These are phyloP conservation scores for Cecropterus lyciades DNA, from an alignment of 1,140 invertebrate genomes.

Conservation along the genomic window DNA sequence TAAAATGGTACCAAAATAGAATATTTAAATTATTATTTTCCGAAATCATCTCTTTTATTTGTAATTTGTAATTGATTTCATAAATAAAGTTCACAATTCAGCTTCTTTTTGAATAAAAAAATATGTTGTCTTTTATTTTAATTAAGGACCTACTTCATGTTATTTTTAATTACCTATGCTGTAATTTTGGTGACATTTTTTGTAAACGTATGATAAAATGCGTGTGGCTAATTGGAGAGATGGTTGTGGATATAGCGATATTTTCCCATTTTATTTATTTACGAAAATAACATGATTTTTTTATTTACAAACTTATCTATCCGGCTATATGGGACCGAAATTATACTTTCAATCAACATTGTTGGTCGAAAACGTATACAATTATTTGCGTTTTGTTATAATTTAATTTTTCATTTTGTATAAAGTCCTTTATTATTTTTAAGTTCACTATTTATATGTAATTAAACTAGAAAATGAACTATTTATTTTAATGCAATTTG, in stretches of 20 bases:
- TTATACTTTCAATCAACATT: conserved; percentile 44
- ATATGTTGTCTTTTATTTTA: no score
- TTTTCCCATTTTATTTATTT: conserved; percentile 38
- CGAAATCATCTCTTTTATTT: no score
- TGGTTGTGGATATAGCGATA: conserved; percentile 62
- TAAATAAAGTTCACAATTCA: no score
- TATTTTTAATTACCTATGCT: no score
- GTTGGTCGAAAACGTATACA: conserved; percentile 13
- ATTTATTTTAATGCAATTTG: conserved; percentile 74
- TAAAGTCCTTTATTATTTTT: conserved; percentile 68
- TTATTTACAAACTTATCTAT: conserved; percentile 37
- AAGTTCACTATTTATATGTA: conserved; percentile 77
- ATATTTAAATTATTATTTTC: no score
- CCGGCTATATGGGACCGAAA: conserved; percentile 58
- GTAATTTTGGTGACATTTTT: not conserved
- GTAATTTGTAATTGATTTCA: no score
- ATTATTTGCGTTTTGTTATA: conserved; percentile 44
- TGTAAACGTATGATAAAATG: conserved; percentile 28
- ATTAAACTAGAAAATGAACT: conserved; percentile 74
- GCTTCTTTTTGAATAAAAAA: no score
- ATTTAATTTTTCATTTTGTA: conserved; percentile 69
- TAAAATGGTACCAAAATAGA: conserved; percentile 6
- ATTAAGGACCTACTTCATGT: no score
- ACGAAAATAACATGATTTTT: conserved; percentile 6
- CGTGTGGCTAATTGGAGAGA: conserved; percentile 62